A percentile compares a stretch with the other conserved stretches of the same genome.
Evolutionary conservation across 2,797 vertebrate genomes (phyloP).

Genomic region (Kryptolebias ocellatus): DNA sequence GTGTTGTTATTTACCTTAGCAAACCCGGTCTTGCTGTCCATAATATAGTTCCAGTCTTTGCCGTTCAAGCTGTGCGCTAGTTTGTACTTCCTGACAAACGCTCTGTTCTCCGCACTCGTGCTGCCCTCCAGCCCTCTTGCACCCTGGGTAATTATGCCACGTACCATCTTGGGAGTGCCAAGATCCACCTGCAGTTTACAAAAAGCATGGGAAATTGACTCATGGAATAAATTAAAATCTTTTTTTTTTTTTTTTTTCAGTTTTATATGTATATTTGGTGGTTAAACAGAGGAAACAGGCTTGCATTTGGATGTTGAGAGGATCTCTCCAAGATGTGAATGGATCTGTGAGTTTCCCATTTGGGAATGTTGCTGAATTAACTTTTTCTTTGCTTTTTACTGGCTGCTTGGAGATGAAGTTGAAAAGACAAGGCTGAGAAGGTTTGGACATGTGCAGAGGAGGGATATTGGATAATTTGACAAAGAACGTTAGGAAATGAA

Average conservation of each 20-base stretch:
- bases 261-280: no score
- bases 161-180: constrained; percentile 87
- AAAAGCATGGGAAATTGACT: neutral
- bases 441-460: no score
- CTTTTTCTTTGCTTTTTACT: neutral
- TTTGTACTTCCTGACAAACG: constrained; percentile 96
- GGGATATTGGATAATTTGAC: no score
- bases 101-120: constrained; percentile 88
- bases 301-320: no score
- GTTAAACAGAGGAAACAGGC: no score
- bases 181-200: constrained; percentile 84
- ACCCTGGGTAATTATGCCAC: constrained; percentile 94
- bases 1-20: constrained; percentile 85
- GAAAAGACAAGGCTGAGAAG: neutral
- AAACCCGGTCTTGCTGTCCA: constrained; percentile 89
- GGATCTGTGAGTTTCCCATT: neutral
- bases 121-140: constrained; percentile 92
- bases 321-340: neutral
- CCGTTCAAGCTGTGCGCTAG: constrained; percentile 93
- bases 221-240: no score
- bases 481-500: no score
- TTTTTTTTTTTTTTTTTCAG: no score
- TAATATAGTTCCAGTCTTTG: constrained; percentile 92
- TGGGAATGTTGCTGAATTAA: neutral
- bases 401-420: neutral